Evolutionary conservation across 2,888 invertebrate genomes (phyloP).

Genomic region (Agrypnus murinus): DNA sequence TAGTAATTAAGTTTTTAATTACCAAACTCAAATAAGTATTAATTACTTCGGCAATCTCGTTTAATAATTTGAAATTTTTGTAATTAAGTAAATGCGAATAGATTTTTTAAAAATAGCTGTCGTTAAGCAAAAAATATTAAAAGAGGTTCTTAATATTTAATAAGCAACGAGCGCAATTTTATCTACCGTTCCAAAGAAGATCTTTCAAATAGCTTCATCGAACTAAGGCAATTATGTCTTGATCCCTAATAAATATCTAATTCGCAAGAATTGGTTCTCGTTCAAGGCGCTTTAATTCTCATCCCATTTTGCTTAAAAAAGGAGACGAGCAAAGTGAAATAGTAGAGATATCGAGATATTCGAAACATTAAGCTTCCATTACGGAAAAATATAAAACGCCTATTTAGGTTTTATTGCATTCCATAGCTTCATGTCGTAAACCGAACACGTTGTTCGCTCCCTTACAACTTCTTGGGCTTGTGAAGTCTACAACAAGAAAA

Average conservation of each 20-base stretch:
- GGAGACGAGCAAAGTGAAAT: slow-evolving; percentile 8
- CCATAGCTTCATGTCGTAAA: slow-evolving; percentile 40
- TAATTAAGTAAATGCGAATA: too few relatives aligned
- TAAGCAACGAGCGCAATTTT: slow-evolving; percentile 15
- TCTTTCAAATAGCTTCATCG: slow-evolving; percentile 22
- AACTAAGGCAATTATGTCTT: slow-evolving; percentile 29
- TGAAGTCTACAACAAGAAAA: slow-evolving; percentile 39
- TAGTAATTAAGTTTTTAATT: too few relatives aligned
- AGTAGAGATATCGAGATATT: slow-evolving; percentile 7
- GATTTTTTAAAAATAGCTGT: background rate
- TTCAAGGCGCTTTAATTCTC: slow-evolving; percentile 5
- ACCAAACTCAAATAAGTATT: too few relatives aligned
- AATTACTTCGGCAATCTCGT: too few relatives aligned
- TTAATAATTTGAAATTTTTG: too few relatives aligned
- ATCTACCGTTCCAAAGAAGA: slow-evolving; percentile 8
- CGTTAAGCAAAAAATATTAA: background rate
- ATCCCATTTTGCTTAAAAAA: slow-evolving; percentile 6
- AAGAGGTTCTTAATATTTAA: slow-evolving; percentile 23
- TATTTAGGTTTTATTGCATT: slow-evolving; percentile 42
- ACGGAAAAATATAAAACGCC: slow-evolving; percentile 42
- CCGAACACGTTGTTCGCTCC: slow-evolving; percentile 42
- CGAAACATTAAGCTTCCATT: slow-evolving; percentile 28
- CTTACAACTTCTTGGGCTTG: slow-evolving; percentile 28
- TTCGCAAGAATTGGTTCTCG: background rate
- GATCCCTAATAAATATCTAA: slow-evolving; percentile 34